A percentile compares a stretch with the other conserved stretches of the same genome.
phyloP scores from a whole-genome alignment of 2,888 invertebrate genomes.

The Drosophila falleni region DNA sequence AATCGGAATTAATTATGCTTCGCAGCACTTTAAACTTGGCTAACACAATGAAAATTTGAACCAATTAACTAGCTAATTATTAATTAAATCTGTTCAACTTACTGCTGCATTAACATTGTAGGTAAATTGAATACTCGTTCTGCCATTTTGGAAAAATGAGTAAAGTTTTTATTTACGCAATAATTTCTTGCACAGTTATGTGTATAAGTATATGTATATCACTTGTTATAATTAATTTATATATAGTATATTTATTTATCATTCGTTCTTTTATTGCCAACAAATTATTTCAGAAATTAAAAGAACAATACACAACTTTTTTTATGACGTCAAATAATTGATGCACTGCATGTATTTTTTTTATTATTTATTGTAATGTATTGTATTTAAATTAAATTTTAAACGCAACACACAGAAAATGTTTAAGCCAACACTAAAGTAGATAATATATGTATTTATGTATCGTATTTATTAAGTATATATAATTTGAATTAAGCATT shows the following conservation, averaged over 20 bases:
- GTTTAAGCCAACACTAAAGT: slow-evolving; percentile 74
- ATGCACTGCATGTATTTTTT: slow-evolving; percentile 61
- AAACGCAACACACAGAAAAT: slow-evolving; percentile 75
- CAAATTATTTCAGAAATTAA: not conserved
- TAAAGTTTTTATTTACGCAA: slow-evolving; percentile 65
- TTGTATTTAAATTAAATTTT: slow-evolving; percentile 75
- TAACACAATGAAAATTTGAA: slow-evolving; percentile 1
- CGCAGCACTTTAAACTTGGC: slow-evolving; percentile 30
- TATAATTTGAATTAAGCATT: slow-evolving; percentile 70
- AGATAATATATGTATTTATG: slow-evolving; percentile 36
- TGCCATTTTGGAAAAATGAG: slow-evolving; percentile 58
- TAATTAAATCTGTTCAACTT: slow-evolving; percentile 12
- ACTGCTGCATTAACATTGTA: slow-evolving; percentile 13
- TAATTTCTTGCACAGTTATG: slow-evolving; percentile 42
- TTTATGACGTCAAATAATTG: slow-evolving; percentile 66
- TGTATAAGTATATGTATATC: slow-evolving; percentile 55
- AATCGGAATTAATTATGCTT: slow-evolving; percentile 47
- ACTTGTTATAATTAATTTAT: slow-evolving; percentile 58
- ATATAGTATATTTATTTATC: slow-evolving; percentile 17
- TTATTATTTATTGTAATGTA: slow-evolving; percentile 62
- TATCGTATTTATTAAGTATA: slow-evolving; percentile 36
- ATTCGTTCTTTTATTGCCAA: slow-evolving; percentile 18
- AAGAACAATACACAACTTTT: slow-evolving; percentile 47
- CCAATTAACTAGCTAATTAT: slow-evolving; percentile 30
- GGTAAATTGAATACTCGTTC: slow-evolving; percentile 15